Base-by-base conservation (phyloP, 1,140 invertebrate genomes). In the Brachionus rubens region DNA sequence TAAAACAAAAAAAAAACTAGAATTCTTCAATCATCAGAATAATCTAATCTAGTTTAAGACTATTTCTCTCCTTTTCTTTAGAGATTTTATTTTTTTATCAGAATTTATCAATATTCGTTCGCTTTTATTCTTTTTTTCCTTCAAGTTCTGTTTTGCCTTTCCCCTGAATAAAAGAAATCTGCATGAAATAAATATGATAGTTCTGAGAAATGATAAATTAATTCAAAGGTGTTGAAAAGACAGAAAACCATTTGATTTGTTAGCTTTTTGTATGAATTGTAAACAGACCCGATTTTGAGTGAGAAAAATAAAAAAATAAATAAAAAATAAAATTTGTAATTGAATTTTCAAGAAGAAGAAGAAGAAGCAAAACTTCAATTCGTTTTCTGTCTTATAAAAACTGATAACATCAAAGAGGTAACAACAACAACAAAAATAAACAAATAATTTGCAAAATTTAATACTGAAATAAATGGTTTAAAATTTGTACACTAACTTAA, bases 201-300 rank as follows among this genome's bases (percentile, higher is more conserved):
- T 19, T 43, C 12, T 21, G 19, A 65, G 21, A 65, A 65, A 65
- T 65, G 59, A 65, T 65, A 65, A 65, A 65, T 65, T 65, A 65
- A 65, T 65, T 43, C 30, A 19, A 65, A 65, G 59, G 59, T 65
- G 59, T 65, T 65, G 59, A 65, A 65, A 65, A 65, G 59, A 65
- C 59, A 26, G 40, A 36, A 65, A 65, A 65, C 6, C 30, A 21
- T 46, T 41, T 65, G 28, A 26, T 65, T 24, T 65, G 36, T 41
- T 65, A 43, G 40, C 14, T 65, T 65, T 65, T 46, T 46, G 3
- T 46, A 3, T 46, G 3, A 36, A 3, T 36, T 43, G 59, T 43
- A 65, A 65, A 26, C 40, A 65, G 59, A 43, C 40, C 43, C 43
- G 41, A 21, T 7, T 41, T 43, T 65, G 9, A 36, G 4, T n/a